phyloP scores from a whole-genome alignment of 2,113 vertebrate genomes.

The Nematolebias whitei region DNA sequence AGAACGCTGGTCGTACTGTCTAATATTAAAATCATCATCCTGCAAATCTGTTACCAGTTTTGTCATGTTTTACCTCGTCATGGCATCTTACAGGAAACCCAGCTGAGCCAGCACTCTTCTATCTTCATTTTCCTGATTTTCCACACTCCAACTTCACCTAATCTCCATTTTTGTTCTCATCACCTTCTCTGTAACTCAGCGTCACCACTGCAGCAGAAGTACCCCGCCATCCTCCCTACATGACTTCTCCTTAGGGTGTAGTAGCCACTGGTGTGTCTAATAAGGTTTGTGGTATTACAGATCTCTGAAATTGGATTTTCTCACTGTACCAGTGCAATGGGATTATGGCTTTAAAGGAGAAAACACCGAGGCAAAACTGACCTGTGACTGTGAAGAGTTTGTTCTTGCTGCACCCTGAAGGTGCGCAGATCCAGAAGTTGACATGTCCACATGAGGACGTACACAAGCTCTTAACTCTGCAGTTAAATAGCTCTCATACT shows the following conservation, averaged over 20 bases:
- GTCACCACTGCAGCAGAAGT: conserved; percentile 30
- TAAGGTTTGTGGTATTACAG: conserved; percentile 79
- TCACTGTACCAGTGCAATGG: conserved; percentile 65
- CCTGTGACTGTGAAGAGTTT: conserved; percentile 61
- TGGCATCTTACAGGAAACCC: conserved; percentile 21
- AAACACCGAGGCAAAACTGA: conserved; percentile 48
- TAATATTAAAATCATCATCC: too few relatives aligned
- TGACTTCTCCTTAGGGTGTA: conserved; percentile 54
- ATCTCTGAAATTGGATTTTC: conserved; percentile 80
- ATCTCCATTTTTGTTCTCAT: conserved; percentile 48
- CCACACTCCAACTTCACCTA: conserved; percentile 34
- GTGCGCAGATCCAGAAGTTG: conserved; percentile 36
- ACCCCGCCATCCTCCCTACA: conserved; percentile 9
- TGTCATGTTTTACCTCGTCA: conserved; percentile 34
- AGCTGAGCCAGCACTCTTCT: conserved; percentile 30
- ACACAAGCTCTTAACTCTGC: conserved; percentile 23
- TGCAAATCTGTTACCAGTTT: conserved; percentile 10
- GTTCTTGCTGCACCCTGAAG: conserved; percentile 24
- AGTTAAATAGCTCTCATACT: conserved; percentile 50
- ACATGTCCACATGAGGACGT: neutral
- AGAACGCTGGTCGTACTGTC: neutral
- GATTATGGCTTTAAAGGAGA: conserved; percentile 61
- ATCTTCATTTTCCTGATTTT: conserved; percentile 49
- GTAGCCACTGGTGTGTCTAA: conserved; percentile 69
- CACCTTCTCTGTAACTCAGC: conserved; percentile 17